Conservation (phyloP, 2,888 invertebrate species). For the Pyrgus malvae region DNA sequence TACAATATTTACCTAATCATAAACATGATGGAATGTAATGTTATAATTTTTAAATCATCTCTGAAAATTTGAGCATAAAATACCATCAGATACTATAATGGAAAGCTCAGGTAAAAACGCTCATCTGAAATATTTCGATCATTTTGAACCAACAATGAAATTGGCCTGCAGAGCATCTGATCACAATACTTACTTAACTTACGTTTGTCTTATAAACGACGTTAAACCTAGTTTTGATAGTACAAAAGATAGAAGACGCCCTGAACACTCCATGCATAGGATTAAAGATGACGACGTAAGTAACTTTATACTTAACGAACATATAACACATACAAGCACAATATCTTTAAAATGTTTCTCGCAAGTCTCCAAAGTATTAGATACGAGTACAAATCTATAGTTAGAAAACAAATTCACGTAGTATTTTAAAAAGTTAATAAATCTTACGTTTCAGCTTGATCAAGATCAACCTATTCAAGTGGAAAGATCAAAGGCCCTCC, state of each 20-base stretch:
- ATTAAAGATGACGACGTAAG: slow-evolving; percentile 42
- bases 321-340: too few species aligned
- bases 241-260: neutral
- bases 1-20: too few species aligned
- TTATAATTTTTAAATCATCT: neutral
- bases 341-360: too few species aligned
- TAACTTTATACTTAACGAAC: slow-evolving; percentile 11
- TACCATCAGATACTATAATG: slow-evolving; percentile 1
- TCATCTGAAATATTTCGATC: slow-evolving; percentile 14
- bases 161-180: slow-evolving; percentile 57
- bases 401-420: too few species aligned
- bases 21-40: neutral
- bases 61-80: neutral
- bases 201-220: slow-evolving; percentile 60
- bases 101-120: neutral
- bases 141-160: slow-evolving; percentile 40
- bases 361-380: too few species aligned
- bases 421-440: too few species aligned
- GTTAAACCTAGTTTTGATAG: slow-evolving; percentile 43
- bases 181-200: slow-evolving; percentile 59
- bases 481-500: slow-evolving; percentile 63
- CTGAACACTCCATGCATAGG: neutral
- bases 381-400: too few species aligned
- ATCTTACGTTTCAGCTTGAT: slow-evolving; percentile 36
- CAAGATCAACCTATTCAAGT: slow-evolving; percentile 55